Percentiles rank a stretch among this genome's conserved stretches.
Conservation (phyloP, 2,113 vertebrate species). For the Rhynchopsitta pachyrhyncha region DNA sequence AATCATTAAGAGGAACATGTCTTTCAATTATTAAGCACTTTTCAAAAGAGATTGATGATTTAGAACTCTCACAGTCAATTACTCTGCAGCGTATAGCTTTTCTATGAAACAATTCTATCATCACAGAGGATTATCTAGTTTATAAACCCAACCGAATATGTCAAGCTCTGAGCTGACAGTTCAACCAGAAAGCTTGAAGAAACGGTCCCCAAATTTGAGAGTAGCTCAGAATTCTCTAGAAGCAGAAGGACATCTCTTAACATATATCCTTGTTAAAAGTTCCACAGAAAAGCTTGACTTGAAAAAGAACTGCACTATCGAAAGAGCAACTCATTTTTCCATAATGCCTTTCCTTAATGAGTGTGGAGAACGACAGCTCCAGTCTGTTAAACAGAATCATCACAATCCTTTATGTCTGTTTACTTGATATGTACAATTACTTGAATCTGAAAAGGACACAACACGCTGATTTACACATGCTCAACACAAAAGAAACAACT, state of each 20-base stretch:
- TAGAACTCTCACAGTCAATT: background rate
- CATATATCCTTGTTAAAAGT: accelerated
- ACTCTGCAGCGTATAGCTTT: background rate
- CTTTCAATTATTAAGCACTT: constrained; percentile 13
- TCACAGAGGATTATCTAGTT: background rate
- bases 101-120: background rate
- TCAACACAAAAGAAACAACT: background rate
- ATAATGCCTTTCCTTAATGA: background rate
- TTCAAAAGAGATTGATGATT: background rate
- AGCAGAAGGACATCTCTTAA: background rate
- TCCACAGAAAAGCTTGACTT: background rate
- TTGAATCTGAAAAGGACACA: background rate
- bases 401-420: background rate
- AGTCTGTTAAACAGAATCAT: background rate
- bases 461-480: background rate
- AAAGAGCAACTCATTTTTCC: background rate
- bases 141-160: background rate
- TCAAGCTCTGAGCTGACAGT: background rate
- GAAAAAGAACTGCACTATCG: background rate
- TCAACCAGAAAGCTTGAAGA: background rate
- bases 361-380: background rate
- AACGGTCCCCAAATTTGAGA: background rate
- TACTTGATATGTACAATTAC: background rate
- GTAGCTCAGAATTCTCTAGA: background rate
- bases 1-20: background rate